These are phyloP conservation scores for Thripadectes ignobilis DNA, from an alignment of 2,797 vertebrate genomes.

Conservation along the genomic window DNA sequence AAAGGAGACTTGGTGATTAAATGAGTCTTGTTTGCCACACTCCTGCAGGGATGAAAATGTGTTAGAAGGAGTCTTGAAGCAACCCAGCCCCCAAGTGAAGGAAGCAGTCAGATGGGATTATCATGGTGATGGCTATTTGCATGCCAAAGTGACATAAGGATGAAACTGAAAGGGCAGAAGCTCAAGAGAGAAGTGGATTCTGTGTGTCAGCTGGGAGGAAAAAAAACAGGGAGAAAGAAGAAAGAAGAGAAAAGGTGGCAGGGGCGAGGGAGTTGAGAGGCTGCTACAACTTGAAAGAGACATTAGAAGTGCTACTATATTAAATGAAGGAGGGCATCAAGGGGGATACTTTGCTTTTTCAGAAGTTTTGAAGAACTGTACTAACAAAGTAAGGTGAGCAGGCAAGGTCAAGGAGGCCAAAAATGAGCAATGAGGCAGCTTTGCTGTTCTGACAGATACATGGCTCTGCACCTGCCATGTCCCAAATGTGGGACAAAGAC, in stretches of 20 bases:
- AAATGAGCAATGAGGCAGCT: constrained; percentile 48
- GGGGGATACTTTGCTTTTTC: constrained; percentile 10
- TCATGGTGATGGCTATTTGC: neutral
- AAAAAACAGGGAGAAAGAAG: neutral
- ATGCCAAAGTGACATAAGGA: neutral
- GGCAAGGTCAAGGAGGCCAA: constrained; percentile 18
- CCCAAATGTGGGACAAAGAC: constrained; percentile 12
- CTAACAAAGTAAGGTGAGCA: constrained; percentile 19
- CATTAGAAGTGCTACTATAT: neutral
- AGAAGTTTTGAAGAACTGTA: neutral
- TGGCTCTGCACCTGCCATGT: neutral
- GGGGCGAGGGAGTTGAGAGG: neutral
- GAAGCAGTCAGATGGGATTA: neutral
- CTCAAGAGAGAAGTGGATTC: neutral
- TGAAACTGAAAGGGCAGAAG: neutral
- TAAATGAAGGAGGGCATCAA: neutral
- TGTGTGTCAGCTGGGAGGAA: neutral
- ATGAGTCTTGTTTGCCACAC: neutral
- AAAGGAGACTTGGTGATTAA: neutral
- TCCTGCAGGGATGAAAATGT: neutral
- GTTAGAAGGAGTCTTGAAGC: neutral
- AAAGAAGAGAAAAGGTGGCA: neutral
- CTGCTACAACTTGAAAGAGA: neutral
- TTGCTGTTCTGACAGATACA: constrained; percentile 29
- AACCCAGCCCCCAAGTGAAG: neutral